Conservation (phyloP, 2,888 invertebrate genomes). For the Hirudinaria manillensis region DNA sequence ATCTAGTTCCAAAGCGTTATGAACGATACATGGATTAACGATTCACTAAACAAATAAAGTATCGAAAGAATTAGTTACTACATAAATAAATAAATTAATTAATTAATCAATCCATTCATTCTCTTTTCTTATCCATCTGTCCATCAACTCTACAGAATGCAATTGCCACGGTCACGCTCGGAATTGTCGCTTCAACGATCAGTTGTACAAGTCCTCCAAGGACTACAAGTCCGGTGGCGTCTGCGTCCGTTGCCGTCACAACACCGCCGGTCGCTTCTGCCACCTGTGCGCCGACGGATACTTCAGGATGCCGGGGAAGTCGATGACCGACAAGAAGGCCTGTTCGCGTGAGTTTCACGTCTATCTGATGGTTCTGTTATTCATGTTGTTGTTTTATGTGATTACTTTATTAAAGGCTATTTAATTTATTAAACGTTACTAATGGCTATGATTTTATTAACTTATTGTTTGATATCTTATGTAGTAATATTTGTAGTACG, state of each 20-base stretch:
- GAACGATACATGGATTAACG: not conserved
- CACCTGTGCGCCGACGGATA: conserved; percentile 24
- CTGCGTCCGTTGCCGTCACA: conserved; percentile 19
- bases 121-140: not conserved
- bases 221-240: conserved; percentile 24
- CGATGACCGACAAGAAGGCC: conserved; percentile 20
- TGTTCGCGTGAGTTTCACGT: conserved; percentile 18
- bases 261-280: conserved; percentile 26
- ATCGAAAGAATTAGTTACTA: too few relatives aligned
- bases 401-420: too few relatives aligned
- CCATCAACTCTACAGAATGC: conserved; percentile 5
- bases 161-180: conserved; percentile 24
- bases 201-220: conserved; percentile 17
- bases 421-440: too few relatives aligned
- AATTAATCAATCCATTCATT: not conserved
- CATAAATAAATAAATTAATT: not conserved
- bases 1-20: not conserved
- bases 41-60: too few relatives aligned
- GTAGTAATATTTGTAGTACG: too few relatives aligned
- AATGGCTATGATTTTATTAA: too few relatives aligned
- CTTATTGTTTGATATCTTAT: too few relatives aligned
- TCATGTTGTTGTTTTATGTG: too few relatives aligned
- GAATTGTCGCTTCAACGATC: conserved; percentile 17
- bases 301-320: conserved; percentile 25
- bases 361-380: too few relatives aligned